These are phyloP conservation scores for Drosophila heteroneura DNA, from an alignment of 2,888 invertebrate species.

Conservation along the genomic window DNA sequence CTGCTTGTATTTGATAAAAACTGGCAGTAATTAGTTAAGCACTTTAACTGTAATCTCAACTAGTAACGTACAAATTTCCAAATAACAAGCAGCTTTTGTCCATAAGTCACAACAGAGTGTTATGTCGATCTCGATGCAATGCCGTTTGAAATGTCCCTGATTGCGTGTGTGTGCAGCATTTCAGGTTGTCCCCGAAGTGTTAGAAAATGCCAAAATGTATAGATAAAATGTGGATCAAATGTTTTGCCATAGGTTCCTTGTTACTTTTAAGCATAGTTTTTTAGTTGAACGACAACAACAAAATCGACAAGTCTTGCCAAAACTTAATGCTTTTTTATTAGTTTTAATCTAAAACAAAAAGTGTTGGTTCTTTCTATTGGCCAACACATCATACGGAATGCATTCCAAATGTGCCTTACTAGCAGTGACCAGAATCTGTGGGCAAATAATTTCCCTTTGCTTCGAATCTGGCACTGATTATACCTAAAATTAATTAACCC, in stretches of 20 bases:
- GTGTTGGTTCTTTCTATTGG: not conserved
- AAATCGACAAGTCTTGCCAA: conserved; percentile 84
- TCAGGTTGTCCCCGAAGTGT: conserved; percentile 45
- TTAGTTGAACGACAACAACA: conserved; percentile 71
- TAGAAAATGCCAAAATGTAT: conserved; percentile 38
- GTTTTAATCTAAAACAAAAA: conserved; percentile 8
- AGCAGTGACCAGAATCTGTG: conserved; percentile 19
- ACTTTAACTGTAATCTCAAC: not conserved
- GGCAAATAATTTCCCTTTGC: conserved; percentile 3
- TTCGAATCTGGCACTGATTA: conserved; percentile 16
- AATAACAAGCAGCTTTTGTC: not conserved
- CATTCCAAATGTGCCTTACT: conserved; percentile 84
- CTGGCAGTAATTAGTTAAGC: not conserved
- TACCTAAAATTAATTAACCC: conserved; percentile 14
- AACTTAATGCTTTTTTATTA: conserved; percentile 61
- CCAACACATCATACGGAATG: conserved; percentile 43
- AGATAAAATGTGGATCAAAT: conserved; percentile 22
- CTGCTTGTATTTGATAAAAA: not conserved
- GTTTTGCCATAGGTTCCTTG: conserved; percentile 72
- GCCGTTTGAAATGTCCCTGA: conserved; percentile 6
- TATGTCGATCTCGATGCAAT: not conserved
- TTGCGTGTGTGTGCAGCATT: conserved; percentile 65
- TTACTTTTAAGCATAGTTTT: conserved; percentile 42
- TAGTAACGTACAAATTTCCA: not conserved
- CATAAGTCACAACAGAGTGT: not conserved